Base-by-base conservation (phyloP, 2,797 vertebrate genomes). In the Anomalospiza imberbis region DNA sequence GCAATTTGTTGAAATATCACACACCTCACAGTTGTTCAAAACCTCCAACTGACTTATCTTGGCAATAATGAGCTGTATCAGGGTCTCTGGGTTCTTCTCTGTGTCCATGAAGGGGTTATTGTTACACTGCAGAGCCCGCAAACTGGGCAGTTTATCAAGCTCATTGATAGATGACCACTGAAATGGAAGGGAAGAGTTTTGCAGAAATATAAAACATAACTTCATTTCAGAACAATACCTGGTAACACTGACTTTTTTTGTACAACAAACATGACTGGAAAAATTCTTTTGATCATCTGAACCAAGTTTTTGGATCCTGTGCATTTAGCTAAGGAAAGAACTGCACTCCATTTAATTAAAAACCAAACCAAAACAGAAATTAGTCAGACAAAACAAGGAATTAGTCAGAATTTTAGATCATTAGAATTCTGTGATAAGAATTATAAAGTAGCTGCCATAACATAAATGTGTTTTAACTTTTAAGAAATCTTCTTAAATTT, bases 91-190 rank as follows among this genome's bases (percentile, higher is more conserved):
- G 50, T 98, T 98, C 60, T 97, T 98, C 48, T 98, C 98, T 2
- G 72, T 91, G 73, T 98, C 98, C 61, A 97, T 96, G 67, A 99
- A 83, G 5, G 97, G 98, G 95, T 99, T 99, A 31, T 97, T 95
- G 7, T 91, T 91, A 85, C 98, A 99, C 22, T 98, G 98, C 48
- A 99, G 82, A 32, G 98, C 96, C 4, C 93, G 94, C 89, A 99
- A 88, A 77, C 92, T 93, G 42, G 70, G 88, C 70, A 99, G 84
- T 93, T 99, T 99, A 22, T 98, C 98, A 26, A 99, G 94, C 93
- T 99, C 99, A 51, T 99, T 98, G 91, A 99, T 96, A 48, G 98
- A 98, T 10, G 94, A 77, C 99, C 99, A 99, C 99, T 99, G 97
- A 80, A 96, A 96, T 32, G 29, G 72, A 90, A 86, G 65, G 40